These are phyloP conservation scores for Scalopus aquaticus DNA, from an alignment of 2,113 vertebrate species.

Conservation along the genomic window DNA sequence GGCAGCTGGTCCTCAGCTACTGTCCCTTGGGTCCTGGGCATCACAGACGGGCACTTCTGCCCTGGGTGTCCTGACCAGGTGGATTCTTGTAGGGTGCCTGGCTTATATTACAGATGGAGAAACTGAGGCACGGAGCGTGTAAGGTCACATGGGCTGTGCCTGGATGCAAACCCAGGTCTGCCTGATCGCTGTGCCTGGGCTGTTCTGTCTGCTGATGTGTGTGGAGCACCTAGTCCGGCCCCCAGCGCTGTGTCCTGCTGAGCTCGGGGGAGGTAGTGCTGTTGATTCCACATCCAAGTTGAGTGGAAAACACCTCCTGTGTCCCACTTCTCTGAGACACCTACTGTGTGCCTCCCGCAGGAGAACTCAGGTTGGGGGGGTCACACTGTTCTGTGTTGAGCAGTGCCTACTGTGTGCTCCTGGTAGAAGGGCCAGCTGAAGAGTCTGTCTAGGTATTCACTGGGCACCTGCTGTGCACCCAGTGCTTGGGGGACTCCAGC, in stretches of 20 bases:
- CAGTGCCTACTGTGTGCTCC: not conserved
- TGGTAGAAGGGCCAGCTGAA: not conserved
- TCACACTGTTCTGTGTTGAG: accelerated
- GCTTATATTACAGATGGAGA: not conserved
- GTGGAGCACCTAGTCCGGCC: accelerated
- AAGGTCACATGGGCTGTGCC: not conserved
- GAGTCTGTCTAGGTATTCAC: not conserved
- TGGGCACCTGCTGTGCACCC: not conserved
- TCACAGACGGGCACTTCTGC: not conserved
- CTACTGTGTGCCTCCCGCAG: not conserved
- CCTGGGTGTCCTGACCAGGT: accelerated
- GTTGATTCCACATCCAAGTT: no score
- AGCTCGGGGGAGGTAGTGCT: accelerated
- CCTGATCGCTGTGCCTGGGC: not conserved
- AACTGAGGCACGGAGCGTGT: not conserved
- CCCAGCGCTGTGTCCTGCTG: not conserved
- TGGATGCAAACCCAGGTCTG: not conserved
- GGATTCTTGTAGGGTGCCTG: not conserved
- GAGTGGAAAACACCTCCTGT: not conserved
- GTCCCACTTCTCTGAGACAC: not conserved
- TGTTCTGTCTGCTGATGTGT: accelerated
- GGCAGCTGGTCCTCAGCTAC: not conserved
- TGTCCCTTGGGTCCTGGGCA: not conserved
- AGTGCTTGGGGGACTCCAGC: not conserved
- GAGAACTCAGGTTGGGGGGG: accelerated